Evolutionary conservation across 2,797 vertebrate species (phyloP).

Genomic region (Decapterus maruadsi): DNA sequence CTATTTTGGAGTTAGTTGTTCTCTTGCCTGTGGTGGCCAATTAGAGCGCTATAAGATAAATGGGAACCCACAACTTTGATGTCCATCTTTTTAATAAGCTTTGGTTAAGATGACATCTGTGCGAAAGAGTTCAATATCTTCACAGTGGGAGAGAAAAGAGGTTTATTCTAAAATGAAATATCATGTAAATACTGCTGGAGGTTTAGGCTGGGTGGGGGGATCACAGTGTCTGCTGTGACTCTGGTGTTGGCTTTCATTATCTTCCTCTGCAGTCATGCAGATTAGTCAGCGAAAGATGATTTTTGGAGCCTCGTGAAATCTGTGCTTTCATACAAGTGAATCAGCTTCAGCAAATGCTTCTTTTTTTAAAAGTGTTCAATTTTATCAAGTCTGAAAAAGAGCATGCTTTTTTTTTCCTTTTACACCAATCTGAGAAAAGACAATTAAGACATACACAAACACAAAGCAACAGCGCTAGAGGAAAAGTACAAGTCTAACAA

Average conservation of each 20-base stretch:
- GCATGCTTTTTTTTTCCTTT: slow-evolving; percentile 11
- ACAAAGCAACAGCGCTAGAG: slow-evolving; percentile 28
- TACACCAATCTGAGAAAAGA: slow-evolving; percentile 16
- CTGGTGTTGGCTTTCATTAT: slow-evolving; percentile 79
- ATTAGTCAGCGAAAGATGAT: slow-evolving; percentile 82
- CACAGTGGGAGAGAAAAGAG: slow-evolving; percentile 85
- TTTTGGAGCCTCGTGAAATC: slow-evolving; percentile 73
- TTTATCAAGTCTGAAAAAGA: slow-evolving; percentile 22
- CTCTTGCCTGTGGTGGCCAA: slow-evolving; percentile 85
- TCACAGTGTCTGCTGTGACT: slow-evolving; percentile 74
- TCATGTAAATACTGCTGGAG: slow-evolving; percentile 85
- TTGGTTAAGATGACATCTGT: slow-evolving; percentile 87
- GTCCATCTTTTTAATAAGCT: slow-evolving; percentile 89
- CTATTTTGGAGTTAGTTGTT: slow-evolving; percentile 84
- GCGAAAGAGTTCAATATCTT: slow-evolving; percentile 87
- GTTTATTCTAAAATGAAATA: slow-evolving; percentile 86
- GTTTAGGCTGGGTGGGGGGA: slow-evolving; percentile 79
- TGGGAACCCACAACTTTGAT: slow-evolving; percentile 82
- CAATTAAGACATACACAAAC: slow-evolving; percentile 29
- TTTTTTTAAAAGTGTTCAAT: slow-evolving; percentile 15
- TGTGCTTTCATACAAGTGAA: slow-evolving; percentile 61
- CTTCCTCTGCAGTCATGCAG: slow-evolving; percentile 78
- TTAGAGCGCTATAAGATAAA: slow-evolving; percentile 85
- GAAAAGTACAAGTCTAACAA: slow-evolving; percentile 55
- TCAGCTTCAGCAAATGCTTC: slow-evolving; percentile 32